A percentile compares a stretch with the other conserved stretches of the same genome.
phyloP scores from a whole-genome alignment of 2,888 invertebrate genomes.

The Rotaria macrura region DNA sequence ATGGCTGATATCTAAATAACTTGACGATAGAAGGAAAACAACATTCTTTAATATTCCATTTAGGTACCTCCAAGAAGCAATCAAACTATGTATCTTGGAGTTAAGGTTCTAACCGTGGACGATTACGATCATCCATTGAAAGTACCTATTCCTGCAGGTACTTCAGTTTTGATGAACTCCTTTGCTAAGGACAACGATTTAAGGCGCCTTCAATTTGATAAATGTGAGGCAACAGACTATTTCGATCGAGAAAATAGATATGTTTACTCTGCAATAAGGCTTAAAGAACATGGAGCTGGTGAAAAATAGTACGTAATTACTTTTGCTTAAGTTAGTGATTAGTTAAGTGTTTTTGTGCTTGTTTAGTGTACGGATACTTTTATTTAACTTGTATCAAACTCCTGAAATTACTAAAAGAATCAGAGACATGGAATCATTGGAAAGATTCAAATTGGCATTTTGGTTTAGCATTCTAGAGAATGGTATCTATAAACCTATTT shows the following conservation, averaged over 20 bases:
- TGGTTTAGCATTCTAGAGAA: background rate
- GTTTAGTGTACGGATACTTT: background rate
- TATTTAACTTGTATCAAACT: background rate
- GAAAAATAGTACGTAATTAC: background rate
- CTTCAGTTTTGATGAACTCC: background rate
- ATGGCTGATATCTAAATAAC: background rate
- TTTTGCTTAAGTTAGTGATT: background rate
- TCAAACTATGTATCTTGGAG: background rate
- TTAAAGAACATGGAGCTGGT: background rate
- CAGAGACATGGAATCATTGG: background rate
- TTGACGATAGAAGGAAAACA: background rate
- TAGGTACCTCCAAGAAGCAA: background rate
- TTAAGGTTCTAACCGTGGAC: background rate
- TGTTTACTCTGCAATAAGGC: background rate
- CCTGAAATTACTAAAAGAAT: background rate
- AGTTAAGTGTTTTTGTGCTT: background rate
- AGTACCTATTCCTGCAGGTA: background rate
- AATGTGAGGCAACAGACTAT: background rate
- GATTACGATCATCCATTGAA: background rate
- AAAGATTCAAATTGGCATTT: background rate
- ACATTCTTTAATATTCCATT: background rate
- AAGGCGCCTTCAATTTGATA: background rate
- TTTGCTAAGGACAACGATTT: background rate
- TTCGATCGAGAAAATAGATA: background rate
- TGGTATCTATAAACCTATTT: background rate